Percentiles rank a stretch among this genome's conserved stretches.
These are phyloP conservation scores for Ernsta delagoae DNA, from an alignment of 2,888 invertebrate species.

Conservation along the genomic window DNA sequence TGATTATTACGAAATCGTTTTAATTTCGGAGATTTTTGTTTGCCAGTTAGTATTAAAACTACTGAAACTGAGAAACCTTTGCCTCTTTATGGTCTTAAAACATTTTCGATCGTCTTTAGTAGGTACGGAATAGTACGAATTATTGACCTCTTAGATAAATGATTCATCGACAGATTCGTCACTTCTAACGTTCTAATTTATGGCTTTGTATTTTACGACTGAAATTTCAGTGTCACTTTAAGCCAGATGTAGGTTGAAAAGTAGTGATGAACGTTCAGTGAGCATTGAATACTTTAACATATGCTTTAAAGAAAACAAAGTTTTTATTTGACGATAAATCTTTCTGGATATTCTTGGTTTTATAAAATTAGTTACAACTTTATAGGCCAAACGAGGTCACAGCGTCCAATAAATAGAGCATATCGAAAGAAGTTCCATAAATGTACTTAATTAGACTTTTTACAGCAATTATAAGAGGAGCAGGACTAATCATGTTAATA, in stretches of 20 bases:
- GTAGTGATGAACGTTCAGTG: background rate
- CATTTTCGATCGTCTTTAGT: too few relatives aligned
- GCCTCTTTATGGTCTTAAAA: too few relatives aligned
- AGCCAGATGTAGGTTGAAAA: constrained; percentile 34
- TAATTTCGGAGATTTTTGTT: too few relatives aligned
- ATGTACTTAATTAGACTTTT: constrained; percentile 17
- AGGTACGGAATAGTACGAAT: too few relatives aligned
- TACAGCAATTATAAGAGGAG: constrained; percentile 8
- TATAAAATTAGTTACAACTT: constrained; percentile 42
- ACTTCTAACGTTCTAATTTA: background rate
- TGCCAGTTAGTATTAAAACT: too few relatives aligned
- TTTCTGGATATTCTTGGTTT: constrained; percentile 18
- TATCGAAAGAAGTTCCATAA: constrained; percentile 55
- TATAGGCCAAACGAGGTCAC: constrained; percentile 57
- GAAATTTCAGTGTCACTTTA: background rate
- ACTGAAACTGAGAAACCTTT: too few relatives aligned
- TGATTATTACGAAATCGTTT: too few relatives aligned
- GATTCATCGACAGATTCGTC: constrained; percentile 18
- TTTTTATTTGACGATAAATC: background rate
- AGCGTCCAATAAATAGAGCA: constrained; percentile 52
- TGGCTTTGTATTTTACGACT: background rate
- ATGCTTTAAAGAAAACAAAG: background rate
- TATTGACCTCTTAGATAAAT: background rate
- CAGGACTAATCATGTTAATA: constrained; percentile 7
- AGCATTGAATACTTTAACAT: background rate